Base-by-base conservation (phyloP, 2,797 vertebrate genomes). In the Cephalopachus bancanus region DNA sequence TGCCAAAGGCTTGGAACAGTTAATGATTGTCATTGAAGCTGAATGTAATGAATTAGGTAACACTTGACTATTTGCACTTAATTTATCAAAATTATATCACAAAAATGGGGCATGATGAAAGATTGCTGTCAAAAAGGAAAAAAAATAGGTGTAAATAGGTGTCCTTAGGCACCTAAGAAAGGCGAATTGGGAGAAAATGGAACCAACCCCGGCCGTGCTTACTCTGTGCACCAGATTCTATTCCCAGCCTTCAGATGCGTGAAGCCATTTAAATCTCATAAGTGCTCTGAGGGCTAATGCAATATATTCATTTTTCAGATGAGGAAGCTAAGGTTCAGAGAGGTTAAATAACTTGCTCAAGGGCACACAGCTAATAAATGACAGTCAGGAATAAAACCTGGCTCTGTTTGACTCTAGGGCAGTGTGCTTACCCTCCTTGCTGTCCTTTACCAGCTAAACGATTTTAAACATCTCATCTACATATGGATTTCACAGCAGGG, bases 61-160 rank as follows among this genome's bases (percentile, higher is more conserved):
- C 93, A 93, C 83, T 89, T 3, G 44, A 72, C 67, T 92, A 80
- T 95, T 96, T 97, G 86, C 79, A 79, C 76, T 83, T 97, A 67
- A 96, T 97, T 95, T 94, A 93, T 95, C 95, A 97, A 96, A 95
- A 93, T 96, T 94, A 75, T 59, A 95, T 89, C 71, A 78, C 19
- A 60, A 89, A 96, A 97, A 85, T 96, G 26, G 89, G 96, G 62
- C 83, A 88, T 81, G 83, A 96, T 94, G 89, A 96, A 97, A 28
- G 89, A 96, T 90, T 55, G 91, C 71, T 80, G 62, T 93, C 91
- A 81, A 59, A 80, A 78, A 81, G 60, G 91, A 89, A 44, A 44
- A 44, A 71, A 92, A 92, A 79, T 78, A 64, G 86, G 91, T 95
- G 17, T 49, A 71, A 83, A 69, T 26, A 91, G 62, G 51, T 94